Conservation (phyloP, 2,113 vertebrate genomes). For the Pheucticus melanocephalus region DNA sequence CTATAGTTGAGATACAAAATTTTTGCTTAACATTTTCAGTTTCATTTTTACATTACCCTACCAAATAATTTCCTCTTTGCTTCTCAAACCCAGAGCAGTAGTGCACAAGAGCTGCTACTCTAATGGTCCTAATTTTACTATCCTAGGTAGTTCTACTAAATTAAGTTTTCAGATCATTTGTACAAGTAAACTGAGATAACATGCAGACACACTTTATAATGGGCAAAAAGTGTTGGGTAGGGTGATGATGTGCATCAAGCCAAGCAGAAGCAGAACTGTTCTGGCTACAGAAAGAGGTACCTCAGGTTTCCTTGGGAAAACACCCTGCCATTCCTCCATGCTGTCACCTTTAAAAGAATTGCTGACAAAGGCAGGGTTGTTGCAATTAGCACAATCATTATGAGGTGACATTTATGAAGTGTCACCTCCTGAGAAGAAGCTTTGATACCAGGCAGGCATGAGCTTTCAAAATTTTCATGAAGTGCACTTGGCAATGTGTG, state of each 20-base stretch:
- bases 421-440: neutral
- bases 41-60: neutral
- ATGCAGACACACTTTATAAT: neutral
- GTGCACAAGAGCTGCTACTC: neutral
- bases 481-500: neutral
- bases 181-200: neutral
- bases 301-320: neutral
- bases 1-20: neutral
- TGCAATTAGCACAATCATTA: neutral
- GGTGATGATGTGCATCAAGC: neutral
- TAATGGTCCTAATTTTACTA: neutral
- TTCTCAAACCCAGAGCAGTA: neutral
- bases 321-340: neutral
- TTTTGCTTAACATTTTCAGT: neutral
- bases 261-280: neutral
- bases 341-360: neutral
- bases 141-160: neutral
- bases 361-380: neutral
- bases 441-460: neutral
- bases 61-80: neutral
- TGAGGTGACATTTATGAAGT: neutral
- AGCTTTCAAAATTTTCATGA: neutral
- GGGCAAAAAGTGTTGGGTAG: neutral
- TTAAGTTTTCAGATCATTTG: neutral
- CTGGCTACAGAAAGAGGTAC: neutral